Base-by-base conservation (phyloP, 2,797 vertebrate genomes). In the Knipowitschia caucasica region DNA sequence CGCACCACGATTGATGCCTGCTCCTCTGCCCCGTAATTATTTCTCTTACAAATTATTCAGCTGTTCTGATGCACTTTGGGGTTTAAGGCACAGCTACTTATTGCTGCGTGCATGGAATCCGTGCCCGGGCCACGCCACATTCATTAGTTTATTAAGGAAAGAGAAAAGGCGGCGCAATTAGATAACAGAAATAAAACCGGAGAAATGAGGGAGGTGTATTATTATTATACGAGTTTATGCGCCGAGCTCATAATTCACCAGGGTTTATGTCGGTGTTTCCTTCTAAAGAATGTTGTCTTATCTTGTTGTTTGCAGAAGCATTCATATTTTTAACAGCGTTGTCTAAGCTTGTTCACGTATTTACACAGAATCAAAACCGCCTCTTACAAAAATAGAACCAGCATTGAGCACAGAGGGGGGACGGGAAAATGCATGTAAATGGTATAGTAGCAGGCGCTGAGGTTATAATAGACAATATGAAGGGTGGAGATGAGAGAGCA, bases 11-110 rank as follows among this genome's bases (percentile, higher is more conserved):
- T 89, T 83, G 89, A 92, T 92, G 91, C 88, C 86, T 83, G 84
- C 83, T 89, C 91, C 82, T 89, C 87, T 88, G 85, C 88, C 88
- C 87, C 50, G 31, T 93, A 91, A 93, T 94, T 92, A 93, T 90
- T 89, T 89, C 56, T 50, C 81, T 77, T 73, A 78, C 81, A 89
- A 90, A 87, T 87, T 83, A 89, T 91, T 89, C 87, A 78, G 88
- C 84, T 86, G 63, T 50, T 49, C 84, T 82, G 78, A 85, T 88
- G 83, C 81, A 81, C 83, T 87, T 85, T 85, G 75, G 71, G 73
- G 59, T 82, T 83, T 88, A 85, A 89, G 84, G 82, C 76, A 81
- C 80, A 47, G 65, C 81, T 81, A 69, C 78, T 86, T 86, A 89
- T 82, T 82, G 85, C 80, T 74, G 81, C 73, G 83, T 82, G 69